These are phyloP conservation scores for Leptopilina drosophilae DNA, from an alignment of 2,888 invertebrate genomes.

Conservation along the genomic window DNA sequence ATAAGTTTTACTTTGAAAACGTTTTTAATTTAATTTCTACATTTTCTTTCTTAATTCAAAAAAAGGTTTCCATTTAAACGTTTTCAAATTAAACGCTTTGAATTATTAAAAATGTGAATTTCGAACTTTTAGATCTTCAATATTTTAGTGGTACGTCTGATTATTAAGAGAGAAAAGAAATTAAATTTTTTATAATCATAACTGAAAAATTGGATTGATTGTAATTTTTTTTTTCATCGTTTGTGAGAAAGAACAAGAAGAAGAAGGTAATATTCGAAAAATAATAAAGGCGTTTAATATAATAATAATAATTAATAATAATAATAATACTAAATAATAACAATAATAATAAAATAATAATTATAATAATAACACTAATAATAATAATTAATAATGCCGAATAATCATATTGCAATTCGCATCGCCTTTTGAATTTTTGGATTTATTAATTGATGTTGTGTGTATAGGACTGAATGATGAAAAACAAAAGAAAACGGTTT, in stretches of 20 bases:
- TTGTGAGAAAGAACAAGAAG: neutral
- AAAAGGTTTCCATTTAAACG: neutral
- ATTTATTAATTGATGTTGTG: slow-evolving; percentile 19
- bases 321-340: neutral
- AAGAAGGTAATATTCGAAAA: neutral
- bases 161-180: neutral
- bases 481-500: slow-evolving; percentile 6
- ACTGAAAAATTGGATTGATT: neutral
- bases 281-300: neutral
- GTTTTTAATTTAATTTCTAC: too few relatives aligned
- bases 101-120: slow-evolving; percentile 2
- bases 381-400: neutral
- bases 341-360: neutral
- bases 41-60: neutral
- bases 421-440: slow-evolving; percentile 10
- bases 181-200: neutral
- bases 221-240: neutral
- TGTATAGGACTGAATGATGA: slow-evolving; percentile 30
- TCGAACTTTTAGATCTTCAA: slow-evolving; percentile 7
- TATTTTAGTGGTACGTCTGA: neutral
- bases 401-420: slow-evolving; percentile 16
- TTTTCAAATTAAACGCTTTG: slow-evolving; percentile 10
- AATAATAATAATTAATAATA: slow-evolving; percentile 20
- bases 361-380: neutral
- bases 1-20: too few relatives aligned